phyloP scores from a whole-genome alignment of 2,797 vertebrate species.

The Sebastes iracundus region DNA sequence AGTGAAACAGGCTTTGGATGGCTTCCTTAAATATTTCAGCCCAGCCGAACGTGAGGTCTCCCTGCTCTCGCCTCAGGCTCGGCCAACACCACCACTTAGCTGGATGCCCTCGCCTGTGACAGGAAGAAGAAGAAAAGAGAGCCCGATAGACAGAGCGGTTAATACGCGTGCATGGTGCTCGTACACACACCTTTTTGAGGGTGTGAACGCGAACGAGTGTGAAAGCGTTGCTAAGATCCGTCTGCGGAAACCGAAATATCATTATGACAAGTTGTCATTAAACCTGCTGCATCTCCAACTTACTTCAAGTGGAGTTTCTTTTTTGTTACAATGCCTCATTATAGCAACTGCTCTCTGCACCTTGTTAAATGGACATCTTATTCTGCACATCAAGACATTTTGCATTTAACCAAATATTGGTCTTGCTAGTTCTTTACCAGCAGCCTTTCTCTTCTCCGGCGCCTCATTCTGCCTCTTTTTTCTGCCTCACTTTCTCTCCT shows the following conservation, averaged over 20 bases:
- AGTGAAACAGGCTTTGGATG: constrained; percentile 64
- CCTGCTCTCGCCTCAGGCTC: constrained; percentile 56
- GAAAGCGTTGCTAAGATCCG: constrained; percentile 5
- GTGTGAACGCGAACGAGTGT: neutral
- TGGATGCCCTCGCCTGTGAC: constrained; percentile 38
- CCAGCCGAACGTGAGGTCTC: constrained; percentile 62
- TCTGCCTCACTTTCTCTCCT: constrained; percentile 29
- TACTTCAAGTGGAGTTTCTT: constrained; percentile 18
- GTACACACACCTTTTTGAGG: neutral
- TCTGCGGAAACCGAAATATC: constrained; percentile 6
- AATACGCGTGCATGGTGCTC: neutral
- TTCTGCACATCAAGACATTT: constrained; percentile 21
- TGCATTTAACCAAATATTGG: constrained; percentile 43
- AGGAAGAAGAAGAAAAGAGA: constrained; percentile 10
- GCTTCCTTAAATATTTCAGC: constrained; percentile 71
- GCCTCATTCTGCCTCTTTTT: neutral
- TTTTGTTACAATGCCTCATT: constrained; percentile 46
- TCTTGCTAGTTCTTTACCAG: constrained; percentile 17
- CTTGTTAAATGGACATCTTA: constrained; percentile 43
- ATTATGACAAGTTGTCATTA: constrained; percentile 37
- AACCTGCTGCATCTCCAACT: constrained; percentile 16
- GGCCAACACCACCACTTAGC: constrained; percentile 56
- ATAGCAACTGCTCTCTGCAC: constrained; percentile 33
- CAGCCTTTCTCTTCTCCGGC: neutral
- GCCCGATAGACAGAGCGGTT: constrained; percentile 1